Base-by-base conservation (phyloP, 2,888 invertebrate genomes). In the Stenodera caucasica region DNA sequence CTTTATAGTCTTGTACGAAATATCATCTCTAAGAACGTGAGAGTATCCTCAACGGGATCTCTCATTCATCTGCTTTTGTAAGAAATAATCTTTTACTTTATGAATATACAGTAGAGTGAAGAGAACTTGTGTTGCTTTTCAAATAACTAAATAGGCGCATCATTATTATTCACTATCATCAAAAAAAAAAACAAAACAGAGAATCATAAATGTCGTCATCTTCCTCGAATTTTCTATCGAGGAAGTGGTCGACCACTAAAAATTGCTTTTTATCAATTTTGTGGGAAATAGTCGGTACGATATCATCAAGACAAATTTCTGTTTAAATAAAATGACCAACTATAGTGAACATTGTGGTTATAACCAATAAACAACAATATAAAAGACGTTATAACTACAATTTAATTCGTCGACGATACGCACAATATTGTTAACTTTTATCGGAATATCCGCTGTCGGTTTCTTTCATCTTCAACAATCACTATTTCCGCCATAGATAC, bases 31-130 rank as follows among this genome's bases (percentile, higher is more conserved):
- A 64, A 26, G 5, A 61, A 72, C 70, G 71, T 72, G 71, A 73
- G 70, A 70, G 72, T 67, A 72, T 70, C 67, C 57, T 67, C 54
- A 62, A 58, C 52, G 67, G 60, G 67, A 67, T 66, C 68, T 66
- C 69, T 66, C 68, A 72, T 72, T 72, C 72, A 69, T 71, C 66
- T 67, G 61, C 68, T 67, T 67, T 71, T 71, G 64, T 69, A 62
- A 67, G 65, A 69, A 71, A 69, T 72, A 70, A 67, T 67, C 64
- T 61, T 60, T 63, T 51, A 57, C 37, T 57, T 40, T 21, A 21
- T 45, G 23, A 23, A 45, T 45, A n/a, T n/a, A 45, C 45, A 23
- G 23, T n/a, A 23, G 40, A 8, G 11, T 0, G 0, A n/a, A 7
- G 2, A 6, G 11, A 40, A 18, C 18, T 40, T 40, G 9, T 40